These are phyloP conservation scores for Vidua macroura DNA, from an alignment of 2,113 vertebrate genomes.

Conservation along the genomic window DNA sequence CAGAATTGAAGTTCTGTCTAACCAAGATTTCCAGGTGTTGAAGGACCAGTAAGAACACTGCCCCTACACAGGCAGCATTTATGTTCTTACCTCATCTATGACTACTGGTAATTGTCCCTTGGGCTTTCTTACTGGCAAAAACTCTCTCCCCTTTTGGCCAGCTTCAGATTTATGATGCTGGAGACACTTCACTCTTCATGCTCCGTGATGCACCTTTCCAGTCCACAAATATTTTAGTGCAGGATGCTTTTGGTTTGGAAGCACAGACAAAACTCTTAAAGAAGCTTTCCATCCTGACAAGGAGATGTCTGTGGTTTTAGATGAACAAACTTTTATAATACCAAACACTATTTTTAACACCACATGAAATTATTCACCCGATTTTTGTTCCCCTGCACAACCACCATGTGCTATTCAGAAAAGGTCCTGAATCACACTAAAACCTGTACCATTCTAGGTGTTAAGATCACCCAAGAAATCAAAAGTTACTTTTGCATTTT, in stretches of 20 bases:
- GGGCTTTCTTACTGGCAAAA: background rate
- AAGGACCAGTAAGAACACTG: background rate
- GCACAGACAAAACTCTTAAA: background rate
- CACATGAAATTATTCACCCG: background rate
- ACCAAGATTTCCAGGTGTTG: background rate
- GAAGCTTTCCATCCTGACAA: background rate
- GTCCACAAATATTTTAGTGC: background rate
- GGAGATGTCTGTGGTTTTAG: background rate
- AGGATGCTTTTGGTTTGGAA: background rate
- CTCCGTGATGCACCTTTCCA: background rate
- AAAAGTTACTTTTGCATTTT: background rate
- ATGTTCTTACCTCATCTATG: background rate
- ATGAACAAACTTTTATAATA: background rate
- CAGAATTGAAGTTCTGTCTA: background rate
- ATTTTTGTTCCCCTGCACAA: background rate
- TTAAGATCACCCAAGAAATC: background rate
- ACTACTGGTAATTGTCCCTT: background rate
- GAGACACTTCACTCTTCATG: accelerated
- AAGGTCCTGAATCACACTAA: background rate
- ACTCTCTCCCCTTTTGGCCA: background rate
- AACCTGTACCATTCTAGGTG: background rate
- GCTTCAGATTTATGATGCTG: background rate
- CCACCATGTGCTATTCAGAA: background rate
- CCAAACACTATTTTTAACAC: background rate
- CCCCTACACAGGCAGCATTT: background rate